phyloP scores from a whole-genome alignment of 2,888 invertebrate species.

The Calameuta filiformis region DNA sequence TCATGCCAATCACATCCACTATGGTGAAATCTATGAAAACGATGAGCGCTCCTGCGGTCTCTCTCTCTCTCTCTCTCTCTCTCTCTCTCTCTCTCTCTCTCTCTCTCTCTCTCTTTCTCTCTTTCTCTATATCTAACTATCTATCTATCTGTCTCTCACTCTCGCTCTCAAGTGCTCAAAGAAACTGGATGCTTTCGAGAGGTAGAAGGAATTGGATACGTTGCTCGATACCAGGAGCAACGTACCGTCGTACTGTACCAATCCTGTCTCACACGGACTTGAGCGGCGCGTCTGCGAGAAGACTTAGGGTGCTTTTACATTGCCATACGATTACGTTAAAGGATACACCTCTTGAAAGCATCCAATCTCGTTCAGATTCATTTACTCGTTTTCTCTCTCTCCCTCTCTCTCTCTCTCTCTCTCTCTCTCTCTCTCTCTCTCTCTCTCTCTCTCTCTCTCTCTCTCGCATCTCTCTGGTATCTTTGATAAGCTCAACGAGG shows the following conservation, averaged over 20 bases:
- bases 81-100: slow-evolving; percentile 1
- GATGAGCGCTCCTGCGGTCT: slow-evolving; percentile 6
- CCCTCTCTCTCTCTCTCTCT: too few species aligned
- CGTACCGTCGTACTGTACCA: too few species aligned
- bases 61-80: slow-evolving; percentile 7
- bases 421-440: slow-evolving; percentile 15
- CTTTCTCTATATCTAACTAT: slow-evolving; percentile 20
- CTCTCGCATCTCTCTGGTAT: slow-evolving; percentile 14
- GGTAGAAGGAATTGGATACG: too few species aligned
- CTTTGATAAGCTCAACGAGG: slow-evolving; percentile 13
- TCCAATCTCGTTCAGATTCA: slow-evolving; percentile 32
- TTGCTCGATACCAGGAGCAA: too few species aligned
- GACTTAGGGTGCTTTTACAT: too few species aligned
- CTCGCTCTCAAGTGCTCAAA: slow-evolving; percentile 12
- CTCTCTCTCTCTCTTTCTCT: slow-evolving; percentile 5
- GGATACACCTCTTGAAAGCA: slow-evolving; percentile 60
- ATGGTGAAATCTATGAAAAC: slow-evolving; percentile 6
- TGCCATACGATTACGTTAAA: too few species aligned
- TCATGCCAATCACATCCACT: slow-evolving; percentile 4
- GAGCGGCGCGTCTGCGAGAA: too few species aligned
- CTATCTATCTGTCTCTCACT: slow-evolving; percentile 7
- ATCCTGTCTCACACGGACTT: too few species aligned
- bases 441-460: slow-evolving; percentile 16
- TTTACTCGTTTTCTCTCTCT: slow-evolving; percentile 9
- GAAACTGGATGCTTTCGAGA: slow-evolving; percentile 8